These are phyloP conservation scores for Sminthurinus aureus DNA, from an alignment of 2,888 invertebrate genomes.

Conservation along the genomic window DNA sequence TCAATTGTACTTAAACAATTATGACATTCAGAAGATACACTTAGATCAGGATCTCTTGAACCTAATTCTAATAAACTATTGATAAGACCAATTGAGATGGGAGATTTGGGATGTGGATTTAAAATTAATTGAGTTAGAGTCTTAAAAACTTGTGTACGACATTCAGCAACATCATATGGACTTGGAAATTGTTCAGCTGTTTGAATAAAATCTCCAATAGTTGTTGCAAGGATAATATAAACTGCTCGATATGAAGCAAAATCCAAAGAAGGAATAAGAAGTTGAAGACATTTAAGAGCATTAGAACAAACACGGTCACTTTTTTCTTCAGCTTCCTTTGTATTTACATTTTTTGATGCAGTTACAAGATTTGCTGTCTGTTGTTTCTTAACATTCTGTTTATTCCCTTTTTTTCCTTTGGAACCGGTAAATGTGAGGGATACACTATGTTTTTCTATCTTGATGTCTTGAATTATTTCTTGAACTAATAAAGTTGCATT, in stretches of 20 bases:
- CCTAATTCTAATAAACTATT: conserved; percentile 24
- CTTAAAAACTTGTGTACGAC: conserved; percentile 11
- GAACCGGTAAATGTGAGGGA: neutral
- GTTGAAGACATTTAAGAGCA: conserved; percentile 37
- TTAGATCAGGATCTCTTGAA: neutral
- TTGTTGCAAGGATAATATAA: conserved; percentile 18
- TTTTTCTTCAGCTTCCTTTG: neutral
- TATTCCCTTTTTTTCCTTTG: neutral
- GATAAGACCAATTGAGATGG: conserved; percentile 27
- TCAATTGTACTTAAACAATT: neutral
- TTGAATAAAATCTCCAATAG: conserved; percentile 11
- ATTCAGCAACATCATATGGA: conserved; percentile 20
- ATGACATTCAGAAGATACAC: conserved; percentile 12
- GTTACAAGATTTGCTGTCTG: neutral
- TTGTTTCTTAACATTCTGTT: conserved; percentile 1
- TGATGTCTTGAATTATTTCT: conserved; percentile 19
- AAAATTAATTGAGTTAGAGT: conserved; percentile 1
- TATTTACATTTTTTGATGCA: neutral
- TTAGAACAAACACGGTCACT: conserved; percentile 15
- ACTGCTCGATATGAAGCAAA: neutral
- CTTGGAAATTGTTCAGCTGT: conserved; percentile 16
- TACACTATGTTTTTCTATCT: conserved; percentile 16
- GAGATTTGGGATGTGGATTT: conserved; percentile 20
- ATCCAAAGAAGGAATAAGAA: conserved; percentile 25
- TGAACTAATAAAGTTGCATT: conserved; percentile 6